These are phyloP conservation scores for Zaprionus obscuricornis DNA, from an alignment of 2,888 invertebrate species.

Conservation along the genomic window DNA sequence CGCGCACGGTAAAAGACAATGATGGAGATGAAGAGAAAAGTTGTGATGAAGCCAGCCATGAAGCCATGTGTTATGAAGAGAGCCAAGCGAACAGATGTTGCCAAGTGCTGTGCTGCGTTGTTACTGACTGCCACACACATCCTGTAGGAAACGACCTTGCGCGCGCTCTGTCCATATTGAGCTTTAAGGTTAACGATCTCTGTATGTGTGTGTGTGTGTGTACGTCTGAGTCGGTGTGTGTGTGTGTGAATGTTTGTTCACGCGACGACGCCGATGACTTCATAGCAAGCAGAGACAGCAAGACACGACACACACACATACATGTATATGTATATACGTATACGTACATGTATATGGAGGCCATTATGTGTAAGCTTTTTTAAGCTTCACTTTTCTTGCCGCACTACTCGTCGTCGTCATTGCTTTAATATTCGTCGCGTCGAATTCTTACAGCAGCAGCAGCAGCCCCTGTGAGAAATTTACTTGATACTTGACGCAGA, in stretches of 20 bases:
- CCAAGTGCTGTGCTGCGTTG: constrained; percentile 22
- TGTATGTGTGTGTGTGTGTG: constrained; percentile 42
- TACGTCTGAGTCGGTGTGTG: constrained; percentile 20
- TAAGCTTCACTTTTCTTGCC: constrained; percentile 44
- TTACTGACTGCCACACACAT: constrained; percentile 6
- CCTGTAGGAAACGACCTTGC: constrained; percentile 81
- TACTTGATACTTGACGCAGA: constrained; percentile 29
- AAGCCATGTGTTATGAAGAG: constrained; percentile 26
- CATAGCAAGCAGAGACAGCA: constrained; percentile 51
- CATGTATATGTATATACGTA: background rate
- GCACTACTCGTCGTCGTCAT: constrained; percentile 15
- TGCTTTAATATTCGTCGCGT: constrained; percentile 19
- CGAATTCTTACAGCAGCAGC: constrained; percentile 27
- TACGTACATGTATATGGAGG: background rate
- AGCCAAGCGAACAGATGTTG: constrained; percentile 56
- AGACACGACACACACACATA: constrained; percentile 4
- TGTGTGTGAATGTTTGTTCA: too few species aligned
- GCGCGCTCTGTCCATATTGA: constrained; percentile 73
- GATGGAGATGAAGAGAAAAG: background rate
- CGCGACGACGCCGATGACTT: constrained; percentile 65
- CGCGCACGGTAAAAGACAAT: constrained; percentile 88
- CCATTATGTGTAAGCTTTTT: constrained; percentile 43
- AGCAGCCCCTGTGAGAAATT: constrained; percentile 33
- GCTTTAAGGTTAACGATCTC: constrained; percentile 83
- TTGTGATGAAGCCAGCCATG: too few species aligned